Evolutionary conservation across 2,888 invertebrate genomes (phyloP).

Genomic region (Cartodere bifasciata): DNA sequence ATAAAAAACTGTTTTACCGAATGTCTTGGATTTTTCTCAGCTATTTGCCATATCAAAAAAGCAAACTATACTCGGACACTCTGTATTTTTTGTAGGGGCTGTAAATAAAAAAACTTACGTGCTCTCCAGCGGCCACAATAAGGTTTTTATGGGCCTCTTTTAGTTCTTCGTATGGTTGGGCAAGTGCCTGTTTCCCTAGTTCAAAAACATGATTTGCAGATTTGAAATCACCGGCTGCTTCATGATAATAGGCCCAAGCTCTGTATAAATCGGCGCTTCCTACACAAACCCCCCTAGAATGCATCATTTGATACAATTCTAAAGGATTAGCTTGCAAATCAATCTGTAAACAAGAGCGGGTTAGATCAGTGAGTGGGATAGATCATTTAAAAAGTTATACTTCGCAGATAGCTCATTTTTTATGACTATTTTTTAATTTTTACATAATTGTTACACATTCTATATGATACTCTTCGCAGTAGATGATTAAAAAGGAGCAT

Average conservation of each 20-base stretch:
- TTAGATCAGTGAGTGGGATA: too few relatives aligned
- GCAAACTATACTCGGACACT: too few relatives aligned
- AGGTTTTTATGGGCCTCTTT: constrained; percentile 49
- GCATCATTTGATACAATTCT: constrained; percentile 70
- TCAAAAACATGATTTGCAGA: constrained; percentile 73
- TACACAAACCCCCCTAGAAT: constrained; percentile 66
- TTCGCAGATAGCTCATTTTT: too few relatives aligned
- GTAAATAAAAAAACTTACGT: constrained; percentile 21
- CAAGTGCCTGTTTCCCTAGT: constrained; percentile 60
- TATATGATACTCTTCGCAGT: too few relatives aligned
- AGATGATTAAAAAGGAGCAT: too few relatives aligned
- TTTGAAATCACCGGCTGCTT: constrained; percentile 67
- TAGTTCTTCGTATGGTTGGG: constrained; percentile 68
- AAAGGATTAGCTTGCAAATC: constrained; percentile 62
- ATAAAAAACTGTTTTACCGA: too few relatives aligned
- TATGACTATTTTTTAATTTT: too few relatives aligned
- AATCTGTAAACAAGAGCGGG: constrained; percentile 42
- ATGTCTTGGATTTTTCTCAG: too few relatives aligned
- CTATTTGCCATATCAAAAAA: too few relatives aligned
- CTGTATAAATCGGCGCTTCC: constrained; percentile 75
- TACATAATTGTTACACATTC: too few relatives aligned
- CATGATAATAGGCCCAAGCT: constrained; percentile 82
- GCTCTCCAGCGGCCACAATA: constrained; percentile 31
- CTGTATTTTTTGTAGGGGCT: too few relatives aligned
- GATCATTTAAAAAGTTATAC: too few relatives aligned